Conservation (phyloP, 1,140 invertebrate species). For the Episyrphus balteatus region DNA sequence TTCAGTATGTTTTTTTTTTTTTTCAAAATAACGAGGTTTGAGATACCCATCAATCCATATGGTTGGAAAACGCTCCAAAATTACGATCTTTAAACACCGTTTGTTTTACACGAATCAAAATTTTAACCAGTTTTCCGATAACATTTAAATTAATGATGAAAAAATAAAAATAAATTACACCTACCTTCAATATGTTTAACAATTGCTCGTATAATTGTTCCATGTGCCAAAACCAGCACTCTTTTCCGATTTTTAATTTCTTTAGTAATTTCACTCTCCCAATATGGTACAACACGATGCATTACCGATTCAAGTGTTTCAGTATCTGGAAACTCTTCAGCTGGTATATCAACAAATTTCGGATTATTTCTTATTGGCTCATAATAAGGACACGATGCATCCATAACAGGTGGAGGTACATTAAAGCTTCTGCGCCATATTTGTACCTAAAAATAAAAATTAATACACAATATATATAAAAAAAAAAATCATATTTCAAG, state of each 20-base stretch:
- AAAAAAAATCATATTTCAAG: not conserved
- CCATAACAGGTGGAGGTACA: slow-evolving; percentile 51
- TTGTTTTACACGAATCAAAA: no score
- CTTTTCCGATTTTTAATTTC: slow-evolving; percentile 47
- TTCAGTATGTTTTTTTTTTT: no score
- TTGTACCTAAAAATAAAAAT: slow-evolving; percentile 34
- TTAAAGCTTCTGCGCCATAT: slow-evolving; percentile 59
- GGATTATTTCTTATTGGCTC: slow-evolving; percentile 43
- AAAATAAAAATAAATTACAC: slow-evolving; percentile 1
- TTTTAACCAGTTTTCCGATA: no score
- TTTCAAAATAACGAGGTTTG: no score
- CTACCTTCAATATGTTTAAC: slow-evolving; percentile 56
- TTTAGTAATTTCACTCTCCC: slow-evolving; percentile 53
- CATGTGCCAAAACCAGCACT: slow-evolving; percentile 57
- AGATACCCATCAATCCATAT: no score
- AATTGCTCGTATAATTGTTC: slow-evolving; percentile 56
- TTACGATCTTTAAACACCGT: no score
- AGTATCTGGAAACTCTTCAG: slow-evolving; percentile 45
- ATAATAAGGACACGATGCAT: slow-evolving; percentile 43
- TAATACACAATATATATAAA: not conserved
- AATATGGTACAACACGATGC: slow-evolving; percentile 50
- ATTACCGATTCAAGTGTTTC: slow-evolving; percentile 59
- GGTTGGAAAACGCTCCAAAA: no score
- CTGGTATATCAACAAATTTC: slow-evolving; percentile 34
- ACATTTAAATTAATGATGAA: no score